These are phyloP conservation scores for Tiliacea aurago DNA, from an alignment of 2,888 invertebrate genomes.

Conservation along the genomic window DNA sequence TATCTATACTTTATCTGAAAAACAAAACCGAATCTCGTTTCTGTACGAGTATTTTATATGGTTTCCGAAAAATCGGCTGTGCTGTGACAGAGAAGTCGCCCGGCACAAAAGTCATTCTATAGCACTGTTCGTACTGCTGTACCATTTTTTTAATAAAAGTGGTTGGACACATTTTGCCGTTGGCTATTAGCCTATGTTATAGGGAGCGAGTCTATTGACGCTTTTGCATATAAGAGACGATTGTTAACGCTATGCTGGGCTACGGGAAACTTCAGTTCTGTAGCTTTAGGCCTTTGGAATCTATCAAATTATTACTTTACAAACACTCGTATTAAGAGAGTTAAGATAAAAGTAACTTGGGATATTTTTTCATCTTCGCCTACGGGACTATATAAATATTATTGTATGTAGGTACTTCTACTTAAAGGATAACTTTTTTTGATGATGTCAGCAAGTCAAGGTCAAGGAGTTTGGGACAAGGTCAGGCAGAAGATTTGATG, in stretches of 20 bases:
- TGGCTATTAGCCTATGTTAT: not conserved
- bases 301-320: not conserved
- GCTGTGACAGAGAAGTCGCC: conserved; percentile 17
- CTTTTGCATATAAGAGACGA: conserved; percentile 10
- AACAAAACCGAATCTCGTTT: conserved; percentile 3
- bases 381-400: not conserved
- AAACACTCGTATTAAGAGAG: not conserved
- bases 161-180: conserved; percentile 15
- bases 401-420: not conserved
- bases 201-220: not conserved
- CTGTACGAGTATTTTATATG: conserved; percentile 3
- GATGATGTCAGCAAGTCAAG: not conserved
- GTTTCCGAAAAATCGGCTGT: conserved; percentile 30
- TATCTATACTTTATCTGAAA: not conserved
- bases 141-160: conserved; percentile 20
- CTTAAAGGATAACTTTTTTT: not conserved
- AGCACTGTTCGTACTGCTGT: not conserved
- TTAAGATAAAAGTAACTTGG: not conserved
- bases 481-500: not conserved
- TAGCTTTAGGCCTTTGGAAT: not conserved
- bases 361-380: not conserved
- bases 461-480: not conserved
- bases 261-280: not conserved
- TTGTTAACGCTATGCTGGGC: conserved; percentile 1
- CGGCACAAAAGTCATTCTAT: conserved; percentile 16